phyloP scores from a whole-genome alignment of 2,888 invertebrate species.

The Lasius fuliginosus region DNA sequence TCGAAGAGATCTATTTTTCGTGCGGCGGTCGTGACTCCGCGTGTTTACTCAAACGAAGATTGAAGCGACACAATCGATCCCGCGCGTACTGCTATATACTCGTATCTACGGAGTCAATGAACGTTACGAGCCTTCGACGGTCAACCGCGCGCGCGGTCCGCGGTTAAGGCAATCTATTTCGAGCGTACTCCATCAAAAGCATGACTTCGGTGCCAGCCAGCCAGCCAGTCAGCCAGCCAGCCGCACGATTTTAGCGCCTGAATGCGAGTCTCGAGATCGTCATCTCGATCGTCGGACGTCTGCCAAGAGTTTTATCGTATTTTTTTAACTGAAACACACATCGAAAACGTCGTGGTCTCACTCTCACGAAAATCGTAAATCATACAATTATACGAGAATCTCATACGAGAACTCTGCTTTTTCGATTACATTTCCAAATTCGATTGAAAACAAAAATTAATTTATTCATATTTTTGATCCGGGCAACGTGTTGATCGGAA shows the following conservation, averaged over 20 bases:
- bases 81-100: slow-evolving; percentile 17
- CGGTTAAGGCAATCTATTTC: slow-evolving; percentile 51
- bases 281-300: slow-evolving; percentile 32
- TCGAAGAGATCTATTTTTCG: slow-evolving; percentile 13
- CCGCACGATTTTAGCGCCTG: slow-evolving; percentile 39
- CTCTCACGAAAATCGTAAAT: background rate
- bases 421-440: background rate
- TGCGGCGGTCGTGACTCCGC: background rate
- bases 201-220: slow-evolving; percentile 42
- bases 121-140: slow-evolving; percentile 32
- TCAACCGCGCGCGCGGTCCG: slow-evolving; percentile 19
- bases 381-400: too few relatives aligned
- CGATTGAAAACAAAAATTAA: background rate
- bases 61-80: slow-evolving; percentile 4
- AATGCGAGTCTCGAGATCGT: slow-evolving; percentile 15
- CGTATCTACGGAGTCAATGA: slow-evolving; percentile 43
- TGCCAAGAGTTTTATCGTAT: slow-evolving; percentile 40
- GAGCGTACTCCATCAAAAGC: slow-evolving; percentile 39
- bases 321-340: background rate
- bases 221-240: background rate
- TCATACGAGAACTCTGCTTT: background rate
- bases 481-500: background rate
- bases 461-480: background rate
- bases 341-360: background rate
- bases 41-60: slow-evolving; percentile 23